Base-by-base conservation (phyloP, 2,888 invertebrate species). In the Empis livida region DNA sequence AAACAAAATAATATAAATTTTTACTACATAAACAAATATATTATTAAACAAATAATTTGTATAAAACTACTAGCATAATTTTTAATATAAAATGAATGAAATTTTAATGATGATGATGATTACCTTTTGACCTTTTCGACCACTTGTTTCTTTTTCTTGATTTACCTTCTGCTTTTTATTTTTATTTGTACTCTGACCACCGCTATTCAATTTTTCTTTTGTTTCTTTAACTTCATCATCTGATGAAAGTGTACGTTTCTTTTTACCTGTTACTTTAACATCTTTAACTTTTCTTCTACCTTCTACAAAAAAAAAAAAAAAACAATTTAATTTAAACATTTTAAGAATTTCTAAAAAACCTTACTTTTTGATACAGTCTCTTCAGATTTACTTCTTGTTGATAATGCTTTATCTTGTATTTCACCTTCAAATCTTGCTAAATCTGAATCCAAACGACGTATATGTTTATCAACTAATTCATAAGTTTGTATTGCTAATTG, bases 401-500 rank as follows among this genome's bases (percentile, higher is more conserved):
- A 86, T 53, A 88, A 71, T 3, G 89, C 86, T 71, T 94, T 94
- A 63, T 96, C 95, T 67, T 95, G 95, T 59, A 96, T 87, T 70
- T 96, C 95, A 1, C 92, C 86, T 68, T 97, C 96, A 66, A 97
- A 97, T 51, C 94, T 79, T 1, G 94, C 93, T 62, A 97, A 76
- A 74, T 97, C 96, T 47, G 93, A 91, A 70, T 97, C 97, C 60
- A 97, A 73, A 57, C 93, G 80, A 58, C 96, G 76, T 55, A 97
- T 97, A 67, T 97, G 96, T 68, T 96, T 96, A 68, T 99, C 96
- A 35, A 96, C 94, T 69, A 96, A 73, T 73, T 99, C 97, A 63
- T 99, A 99, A 0, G 96, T 96, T 72, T 96, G 94, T 70, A 95
- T 93, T 2, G 97, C 95, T 50, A 97, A 74, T 64, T 94, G 92